Base-by-base conservation (phyloP, 2,797 vertebrate species). In the Typhlichthys eigenmanni region DNA sequence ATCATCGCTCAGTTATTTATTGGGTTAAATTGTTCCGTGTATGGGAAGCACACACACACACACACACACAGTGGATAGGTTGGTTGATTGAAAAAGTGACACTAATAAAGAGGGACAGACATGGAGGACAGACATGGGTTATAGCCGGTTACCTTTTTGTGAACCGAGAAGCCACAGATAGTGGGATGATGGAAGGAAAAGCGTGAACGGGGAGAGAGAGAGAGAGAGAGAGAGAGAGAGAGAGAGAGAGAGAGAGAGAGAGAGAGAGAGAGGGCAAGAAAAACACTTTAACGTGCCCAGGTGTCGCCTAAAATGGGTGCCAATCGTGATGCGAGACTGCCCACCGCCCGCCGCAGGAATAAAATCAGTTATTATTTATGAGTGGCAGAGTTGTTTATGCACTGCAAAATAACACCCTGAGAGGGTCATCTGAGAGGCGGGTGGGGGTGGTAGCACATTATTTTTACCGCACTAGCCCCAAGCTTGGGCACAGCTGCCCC, bases 341-440 rank as follows among this genome's bases (percentile, higher is more conserved):
- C 47, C 66, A 55, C 66, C 60, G 66, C 59, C 45, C 64, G 70
- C 74, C 63, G 34, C 47, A 55, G 34, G 24, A 55, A 67, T 48
- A 73, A 12, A 46, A 47, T 47, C 45, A 2, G 56, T 47, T 75
- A 69, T 69, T 68, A 78, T 75, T 79, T 76, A 70, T 72, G 72
- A 77, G 66, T 60, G 58, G 57, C 62, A 58, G 53, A 68, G 66
- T 69, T 70, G 79, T 82, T 80, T 70, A 74, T 76, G 66, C 49
- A 16, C 52, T 62, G 65, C 58, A 76, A 75, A 84, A 79, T 66
- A 68, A 59, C 69, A 72, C 53, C 3, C 19, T 13, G 60, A 66
- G 48, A 64, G 62, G 68, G 65, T 82, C 66, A 66, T 50, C 43
- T 12, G 48, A 2, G 10, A 11, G 16, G 48, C 34, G 74, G 65